Conservation (phyloP, 92 coral and sea anemone species). For the Siderastrea radians region DNA sequence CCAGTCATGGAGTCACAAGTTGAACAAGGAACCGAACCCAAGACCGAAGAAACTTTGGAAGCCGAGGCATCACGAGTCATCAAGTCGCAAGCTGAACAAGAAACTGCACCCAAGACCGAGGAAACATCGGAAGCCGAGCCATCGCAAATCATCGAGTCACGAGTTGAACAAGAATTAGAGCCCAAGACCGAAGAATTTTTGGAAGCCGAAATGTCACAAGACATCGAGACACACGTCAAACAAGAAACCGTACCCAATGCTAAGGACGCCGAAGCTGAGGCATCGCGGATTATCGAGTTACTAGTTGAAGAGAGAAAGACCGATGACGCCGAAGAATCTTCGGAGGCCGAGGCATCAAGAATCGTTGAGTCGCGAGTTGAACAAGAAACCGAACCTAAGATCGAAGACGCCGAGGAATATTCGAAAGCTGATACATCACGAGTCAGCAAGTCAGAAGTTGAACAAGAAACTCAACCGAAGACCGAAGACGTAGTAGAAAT, state of each 20-base stretch:
- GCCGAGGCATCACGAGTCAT: background rate
- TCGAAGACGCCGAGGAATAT: background rate
- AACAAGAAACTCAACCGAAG: background rate
- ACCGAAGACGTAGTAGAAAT: background rate
- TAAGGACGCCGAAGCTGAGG: background rate
- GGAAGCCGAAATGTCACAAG: no score
- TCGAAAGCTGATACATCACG: background rate
- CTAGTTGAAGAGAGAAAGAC: no score
- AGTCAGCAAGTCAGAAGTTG: background rate
- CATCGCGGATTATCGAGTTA: no score
- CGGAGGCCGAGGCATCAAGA: background rate
- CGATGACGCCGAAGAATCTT: no score
- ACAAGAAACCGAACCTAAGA: background rate
- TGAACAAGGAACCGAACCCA: background rate
- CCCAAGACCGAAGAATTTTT: background rate
- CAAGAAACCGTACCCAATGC: background rate
- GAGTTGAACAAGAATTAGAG: background rate
- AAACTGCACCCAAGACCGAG: background rate
- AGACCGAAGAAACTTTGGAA: no score
- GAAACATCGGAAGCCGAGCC: background rate
- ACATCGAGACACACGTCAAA: no score
- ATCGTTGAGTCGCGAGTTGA: background rate
- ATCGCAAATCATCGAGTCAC: background rate
- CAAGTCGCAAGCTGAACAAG: conserved; percentile 1
- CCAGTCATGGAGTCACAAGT: background rate